These are phyloP conservation scores for Ommatoiulus sabulosus DNA, from an alignment of 2,888 invertebrate genomes.

Conservation along the genomic window DNA sequence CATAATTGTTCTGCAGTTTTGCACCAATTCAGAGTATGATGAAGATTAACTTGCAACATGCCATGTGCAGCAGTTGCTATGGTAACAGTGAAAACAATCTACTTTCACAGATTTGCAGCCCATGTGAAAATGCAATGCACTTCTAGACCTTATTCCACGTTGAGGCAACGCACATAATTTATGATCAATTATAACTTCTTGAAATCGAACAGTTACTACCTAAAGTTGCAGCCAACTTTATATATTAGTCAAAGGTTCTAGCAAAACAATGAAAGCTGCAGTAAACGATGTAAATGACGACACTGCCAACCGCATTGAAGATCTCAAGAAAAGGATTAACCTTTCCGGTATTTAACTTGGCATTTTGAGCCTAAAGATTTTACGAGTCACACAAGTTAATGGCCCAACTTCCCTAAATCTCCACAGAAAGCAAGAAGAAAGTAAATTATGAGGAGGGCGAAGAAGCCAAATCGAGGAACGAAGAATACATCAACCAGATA, in stretches of 20 bases:
- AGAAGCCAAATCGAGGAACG: constrained; percentile 54
- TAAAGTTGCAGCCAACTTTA: no score
- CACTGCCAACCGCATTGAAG: constrained; percentile 5
- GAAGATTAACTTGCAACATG: no score
- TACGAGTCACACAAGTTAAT: no score
- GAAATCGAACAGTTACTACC: background rate
- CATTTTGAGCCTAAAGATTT: background rate
- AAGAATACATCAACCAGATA: constrained; percentile 26
- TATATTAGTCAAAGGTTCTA: no score
- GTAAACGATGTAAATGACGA: background rate
- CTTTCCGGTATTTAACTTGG: constrained; percentile 18
- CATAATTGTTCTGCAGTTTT: no score
- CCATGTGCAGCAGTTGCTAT: constrained; percentile 39
- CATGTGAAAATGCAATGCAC: no score
- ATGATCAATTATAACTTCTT: background rate
- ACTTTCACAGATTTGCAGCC: constrained; percentile 13
- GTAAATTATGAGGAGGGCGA: constrained; percentile 56
- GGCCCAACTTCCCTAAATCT: background rate
- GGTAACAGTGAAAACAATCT: constrained; percentile 24
- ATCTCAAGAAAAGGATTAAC: constrained; percentile 49
- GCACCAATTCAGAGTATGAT: no score
- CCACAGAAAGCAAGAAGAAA: constrained; percentile 56
- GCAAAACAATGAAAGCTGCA: background rate
- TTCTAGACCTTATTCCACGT: no score
- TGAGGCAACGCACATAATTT: background rate